Percentiles rank a stretch among this genome's conserved stretches.
phyloP scores from a whole-genome alignment of 2,888 invertebrate species.

The Scaptomyza reducta region DNA sequence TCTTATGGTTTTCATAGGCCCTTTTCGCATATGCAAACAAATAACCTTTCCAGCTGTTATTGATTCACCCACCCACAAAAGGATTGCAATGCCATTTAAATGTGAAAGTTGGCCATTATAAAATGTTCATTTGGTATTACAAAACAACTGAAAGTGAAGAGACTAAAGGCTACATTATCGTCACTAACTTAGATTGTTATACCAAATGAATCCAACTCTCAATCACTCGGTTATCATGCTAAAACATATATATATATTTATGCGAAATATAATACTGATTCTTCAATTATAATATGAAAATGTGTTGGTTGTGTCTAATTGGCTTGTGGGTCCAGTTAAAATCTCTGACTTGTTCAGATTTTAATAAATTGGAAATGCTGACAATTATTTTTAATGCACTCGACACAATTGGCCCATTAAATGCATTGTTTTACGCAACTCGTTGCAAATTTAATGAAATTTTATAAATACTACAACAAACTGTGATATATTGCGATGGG shows the following conservation, averaged over 20 bases:
- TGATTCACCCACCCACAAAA: conserved; percentile 40
- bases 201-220: too few relatives aligned
- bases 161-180: too few relatives aligned
- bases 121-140: conserved; percentile 26
- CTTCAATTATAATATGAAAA: not conserved
- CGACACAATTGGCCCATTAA: conserved; percentile 40
- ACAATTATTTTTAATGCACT: conserved; percentile 41
- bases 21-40: conserved; percentile 39
- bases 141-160: conserved; percentile 9
- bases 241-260: not conserved
- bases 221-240: too few relatives aligned
- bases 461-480: conserved; percentile 28
- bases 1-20: conserved; percentile 16
- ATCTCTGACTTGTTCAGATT: not conserved
- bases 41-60: conserved; percentile 48
- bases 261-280: too few relatives aligned
- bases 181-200: too few relatives aligned
- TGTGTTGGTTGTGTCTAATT: conserved; percentile 4
- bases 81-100: conserved; percentile 35
- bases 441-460: conserved; percentile 58
- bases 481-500: conserved; percentile 26
- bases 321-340: not conserved
- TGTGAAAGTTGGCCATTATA: conserved; percentile 54
- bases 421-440: conserved; percentile 19
- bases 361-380: conserved; percentile 9